Base-by-base conservation (phyloP, 2,888 invertebrate species). In the Prosapia bicincta region DNA sequence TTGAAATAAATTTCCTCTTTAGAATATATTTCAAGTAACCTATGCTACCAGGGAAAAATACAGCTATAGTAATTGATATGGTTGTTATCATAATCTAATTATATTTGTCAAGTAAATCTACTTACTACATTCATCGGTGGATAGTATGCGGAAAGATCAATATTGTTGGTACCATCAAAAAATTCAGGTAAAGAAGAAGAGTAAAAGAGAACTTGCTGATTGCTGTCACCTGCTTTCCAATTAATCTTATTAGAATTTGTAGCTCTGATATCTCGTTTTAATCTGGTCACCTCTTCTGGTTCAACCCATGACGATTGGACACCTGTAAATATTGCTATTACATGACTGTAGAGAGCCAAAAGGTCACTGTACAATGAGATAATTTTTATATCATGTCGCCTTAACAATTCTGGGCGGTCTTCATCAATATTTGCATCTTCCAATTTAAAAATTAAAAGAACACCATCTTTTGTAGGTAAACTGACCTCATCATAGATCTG, bases 311-410 rank as follows among this genome's bases (percentile, higher is more conserved):
- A 90, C 0, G 89, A 88, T 79, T 86, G 86, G 30, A 85, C 83
- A 0, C 88, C 89, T 0, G 91, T 90, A 81, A 90, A 90, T 0
- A 91, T 77, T 0, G 87, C 89, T 9, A 90, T 81, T 0, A 90
- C 86, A 66, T 88, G 85, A 3, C 83, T 82, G 77, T 88, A 82
- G 15, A 85, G 82, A 7, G 86, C 83, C 25, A 86, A 81, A 20
- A 91, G 82, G 71, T 88, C 84, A 0, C 85, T 83, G 80, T 87
- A 86, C 80, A 88, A 85, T 3, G 88, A 85, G 66, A 86, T 83
- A 83, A 92, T 90, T 79, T 88, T 86, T 3, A 85, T 85, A 85
- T 91, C 89, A 82, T 92, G 92, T 30, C 89, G 86, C 69, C 86
- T 86, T 13, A 90, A 85, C 83, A 91, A 85, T 0, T 88, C 87